Base-by-base conservation (phyloP, 1,140 invertebrate genomes). In the Araneus ventricosus region DNA sequence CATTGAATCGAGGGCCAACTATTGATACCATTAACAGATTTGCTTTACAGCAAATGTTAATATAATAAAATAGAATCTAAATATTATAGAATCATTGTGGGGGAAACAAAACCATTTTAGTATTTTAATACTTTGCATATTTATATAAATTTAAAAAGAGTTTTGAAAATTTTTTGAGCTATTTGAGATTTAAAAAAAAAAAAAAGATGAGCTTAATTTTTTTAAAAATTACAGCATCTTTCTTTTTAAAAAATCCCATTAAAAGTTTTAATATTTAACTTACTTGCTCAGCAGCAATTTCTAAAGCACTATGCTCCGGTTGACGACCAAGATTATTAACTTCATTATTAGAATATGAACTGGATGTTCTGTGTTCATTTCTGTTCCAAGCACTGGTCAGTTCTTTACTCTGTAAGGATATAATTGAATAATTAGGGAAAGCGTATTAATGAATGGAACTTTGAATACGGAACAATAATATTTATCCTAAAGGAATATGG, bases 211-310 rank as follows among this genome's bases (percentile, higher is more conserved):
- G n/a, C n/a, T n/a, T n/a, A n/a, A n/a, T n/a, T n/a, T n/a, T n/a
- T n/a, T n/a, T n/a, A n/a, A n/a, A n/a, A n/a, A n/a, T n/a, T n/a
- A 5, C 4, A 45, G 10, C 6, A 8, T 8, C 4, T 45, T 45
- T 52, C 0, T 52, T 14, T 52, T 52, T 52, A 52, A 52, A 52
- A 14, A 0, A 52, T 52, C 17, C n/a, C n/a, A n/a, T n/a, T 0
- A 17, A 52, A 14, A 52, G 57, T 4, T n/a, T 63, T 63, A n/a
- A 0, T 30, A 75, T 37, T 20, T 17, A 75, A 63, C 70, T 96
- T 97, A 99, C 98, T 95, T 99, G 98, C 95, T 99, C 98, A 0
- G 98, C 99, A 0, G 99, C 98, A 94, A 99, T 99, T 96, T 99
- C 98, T 87, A 99, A 75, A 17, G 94, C 94, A 88, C 90, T 94